A percentile compares a stretch with the other conserved stretches of the same genome.
These are phyloP conservation scores for Trichosurus vulpecula DNA, from an alignment of 2,797 vertebrate genomes.

Conservation along the genomic window DNA sequence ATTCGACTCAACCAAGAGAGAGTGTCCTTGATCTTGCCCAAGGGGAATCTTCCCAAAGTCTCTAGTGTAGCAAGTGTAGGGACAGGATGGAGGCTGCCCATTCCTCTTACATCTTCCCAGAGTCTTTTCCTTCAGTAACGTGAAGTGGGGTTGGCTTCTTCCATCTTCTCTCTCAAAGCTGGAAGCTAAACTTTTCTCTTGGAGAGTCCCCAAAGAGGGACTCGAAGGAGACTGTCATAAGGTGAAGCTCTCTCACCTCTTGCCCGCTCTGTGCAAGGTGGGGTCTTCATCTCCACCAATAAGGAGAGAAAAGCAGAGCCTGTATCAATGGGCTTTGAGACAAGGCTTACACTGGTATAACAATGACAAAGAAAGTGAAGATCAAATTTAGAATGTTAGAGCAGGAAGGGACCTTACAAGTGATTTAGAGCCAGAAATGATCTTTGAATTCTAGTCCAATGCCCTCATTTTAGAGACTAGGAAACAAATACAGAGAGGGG, in stretches of 20 bases:
- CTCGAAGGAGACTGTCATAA: background rate
- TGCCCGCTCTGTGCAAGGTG: background rate
- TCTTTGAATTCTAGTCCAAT: background rate
- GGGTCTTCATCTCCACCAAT: background rate
- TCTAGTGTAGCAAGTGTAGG: background rate
- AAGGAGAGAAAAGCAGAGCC: background rate
- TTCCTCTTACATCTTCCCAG: background rate
- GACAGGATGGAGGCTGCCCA: background rate
- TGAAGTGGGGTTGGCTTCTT: background rate
- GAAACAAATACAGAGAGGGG: background rate
- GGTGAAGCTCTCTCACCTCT: background rate
- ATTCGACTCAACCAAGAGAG: background rate
- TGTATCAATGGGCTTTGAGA: background rate
- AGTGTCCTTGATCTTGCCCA: background rate
- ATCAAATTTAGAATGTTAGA: no score
- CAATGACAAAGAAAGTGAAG: no score
- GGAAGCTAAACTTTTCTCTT: background rate
- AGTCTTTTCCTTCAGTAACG: background rate
- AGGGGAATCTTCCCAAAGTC: background rate
- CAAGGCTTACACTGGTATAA: background rate
- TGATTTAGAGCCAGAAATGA: background rate
- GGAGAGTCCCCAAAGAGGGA: background rate
- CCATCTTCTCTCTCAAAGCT: background rate
- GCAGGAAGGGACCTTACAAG: background rate
- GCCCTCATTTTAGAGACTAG: background rate